Percentiles rank a stretch among this genome's conserved stretches.
phyloP scores from a whole-genome alignment of 2,888 invertebrate genomes.

The Drosophila macrothrix region DNA sequence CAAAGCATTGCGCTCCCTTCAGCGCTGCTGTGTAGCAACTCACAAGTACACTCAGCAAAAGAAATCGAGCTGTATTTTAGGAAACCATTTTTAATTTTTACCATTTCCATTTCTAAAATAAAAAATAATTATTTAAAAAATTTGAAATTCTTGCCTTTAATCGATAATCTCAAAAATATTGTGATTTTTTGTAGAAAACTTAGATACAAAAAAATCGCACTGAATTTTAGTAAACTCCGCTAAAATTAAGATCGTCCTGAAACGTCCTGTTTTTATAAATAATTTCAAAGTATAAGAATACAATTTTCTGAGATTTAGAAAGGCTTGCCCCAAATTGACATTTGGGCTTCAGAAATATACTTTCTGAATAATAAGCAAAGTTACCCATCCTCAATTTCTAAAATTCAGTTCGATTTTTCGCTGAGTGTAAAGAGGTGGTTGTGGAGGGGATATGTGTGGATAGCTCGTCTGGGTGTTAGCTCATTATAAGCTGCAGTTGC shows the following conservation, averaged over 20 bases:
- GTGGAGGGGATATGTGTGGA: not conserved
- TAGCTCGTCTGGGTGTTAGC: slow-evolving; percentile 21
- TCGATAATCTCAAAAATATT: not conserved
- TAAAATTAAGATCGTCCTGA: no score
- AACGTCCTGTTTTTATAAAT: no score
- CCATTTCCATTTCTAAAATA: no score
- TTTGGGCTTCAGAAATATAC: not conserved
- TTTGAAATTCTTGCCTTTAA: no score
- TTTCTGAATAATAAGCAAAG: not conserved
- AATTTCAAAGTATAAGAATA: no score
- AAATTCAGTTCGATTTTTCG: not conserved
- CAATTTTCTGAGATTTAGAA: no score
- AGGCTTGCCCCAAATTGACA: no score
- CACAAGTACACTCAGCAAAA: not conserved
- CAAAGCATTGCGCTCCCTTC: slow-evolving; percentile 29
- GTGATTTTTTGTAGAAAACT: not conserved
- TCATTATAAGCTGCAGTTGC: slow-evolving; percentile 50
- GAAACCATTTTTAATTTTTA: not conserved
- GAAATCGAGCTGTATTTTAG: not conserved
- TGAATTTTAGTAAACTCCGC: no score
- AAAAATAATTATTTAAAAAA: no score
- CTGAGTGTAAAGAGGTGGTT: not conserved
- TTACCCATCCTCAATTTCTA: not conserved
- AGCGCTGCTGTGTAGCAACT: slow-evolving; percentile 17
- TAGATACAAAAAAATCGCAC: no score